Base-by-base conservation (phyloP, 2,797 vertebrate species). In the Muscicapa comitata region DNA sequence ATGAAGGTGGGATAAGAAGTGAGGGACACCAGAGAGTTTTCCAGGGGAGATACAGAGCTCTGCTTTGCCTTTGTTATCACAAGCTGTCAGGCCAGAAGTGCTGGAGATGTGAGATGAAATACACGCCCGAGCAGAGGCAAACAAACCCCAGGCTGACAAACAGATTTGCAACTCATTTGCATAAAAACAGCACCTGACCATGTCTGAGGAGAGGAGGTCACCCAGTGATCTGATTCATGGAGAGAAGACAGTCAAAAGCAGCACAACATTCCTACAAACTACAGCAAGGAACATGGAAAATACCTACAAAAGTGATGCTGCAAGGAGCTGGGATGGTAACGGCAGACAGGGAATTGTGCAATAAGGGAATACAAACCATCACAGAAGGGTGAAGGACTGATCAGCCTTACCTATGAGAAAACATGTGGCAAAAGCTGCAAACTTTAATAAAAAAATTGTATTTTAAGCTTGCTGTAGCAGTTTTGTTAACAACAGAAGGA, bases 11-110 rank as follows among this genome's bases (percentile, higher is more conserved):
- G 77, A 92, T 95, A 93, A 82, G 90, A 79, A 76, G 40, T 2
- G 2, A 92, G 76, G 50, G 73, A 92, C 70, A 63, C 33, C 1
- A 33, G 70, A 80, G 88, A 74, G n/a, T 53, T 94, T 67, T 73
- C 20, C 33, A 65, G 45, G 29, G 35, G 24, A 92, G 86, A 95
- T 74, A 91, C 11, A 47, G 63, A 87, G 57, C 78, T 93, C 57
- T 47, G 65, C 38, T 87, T 55, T 86, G 45, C 80, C 62, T 90
- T 67, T 91, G 63, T 95, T 95, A 97, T 85, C 93, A 89, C 38
- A 53, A 83, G 63, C 77, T 94, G 94, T 86, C 92, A 89, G 77
- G 86, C 12, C 86, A 92, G 55, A 47, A 95, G 20, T 17, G 61
- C 77, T 77, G 61, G 61, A 79, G 88, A 68, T 40, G 54, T 2